Base-by-base conservation (phyloP, 1,140 invertebrate genomes). In the Drosophila arawakana region DNA sequence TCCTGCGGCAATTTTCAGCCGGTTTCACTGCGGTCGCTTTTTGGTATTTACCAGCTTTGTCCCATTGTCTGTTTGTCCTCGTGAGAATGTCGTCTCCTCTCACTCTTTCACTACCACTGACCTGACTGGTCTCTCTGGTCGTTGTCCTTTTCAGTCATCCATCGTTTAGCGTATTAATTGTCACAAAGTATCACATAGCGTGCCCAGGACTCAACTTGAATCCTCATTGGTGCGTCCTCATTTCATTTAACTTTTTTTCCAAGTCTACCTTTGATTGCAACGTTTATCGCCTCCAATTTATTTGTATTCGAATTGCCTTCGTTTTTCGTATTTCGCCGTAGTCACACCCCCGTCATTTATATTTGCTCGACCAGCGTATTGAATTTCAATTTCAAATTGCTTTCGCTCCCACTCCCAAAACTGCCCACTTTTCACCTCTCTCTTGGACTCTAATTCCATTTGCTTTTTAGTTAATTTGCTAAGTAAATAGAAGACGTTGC, bases 111-210 rank as follows among this genome's bases (percentile, higher is more conserved):
- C n/a, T 7, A 37, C 46, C 44, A 47, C 39, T 46, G n/a, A 39
- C 35, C 70, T 62, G 10, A 41, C 60, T 46, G 44, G 43, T 46
- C 13, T 25, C 25, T 25, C 15, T 15, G 25, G 25, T 50, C 61
- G 55, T 60, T 44, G 44, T 59, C 46, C 46, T 57, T 61, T 65
- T 43, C 41, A 13, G 37, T 10, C 58, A 69, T 62, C 59, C 69
- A 75, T 78, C 84, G 84, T 79, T 89, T 89, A 89, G 84, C 85
- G 85, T 89, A 89, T 89, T 89, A 89, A 89, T 89, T 89, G 84
- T 89, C 84, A 89, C 79, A 84, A 71, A 89, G 77, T 84, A 81
- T 84, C 78, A 78, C 80, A 78, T 89, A 69, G 81, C 71, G 63
- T 72, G 79, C 52, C 67, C 80, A 69, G n/a, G 18, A 41, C 47